A percentile compares a stretch with the other conserved stretches of the same genome.
phyloP scores from a whole-genome alignment of 1,140 invertebrate genomes.

The Rhysida immarginata region DNA sequence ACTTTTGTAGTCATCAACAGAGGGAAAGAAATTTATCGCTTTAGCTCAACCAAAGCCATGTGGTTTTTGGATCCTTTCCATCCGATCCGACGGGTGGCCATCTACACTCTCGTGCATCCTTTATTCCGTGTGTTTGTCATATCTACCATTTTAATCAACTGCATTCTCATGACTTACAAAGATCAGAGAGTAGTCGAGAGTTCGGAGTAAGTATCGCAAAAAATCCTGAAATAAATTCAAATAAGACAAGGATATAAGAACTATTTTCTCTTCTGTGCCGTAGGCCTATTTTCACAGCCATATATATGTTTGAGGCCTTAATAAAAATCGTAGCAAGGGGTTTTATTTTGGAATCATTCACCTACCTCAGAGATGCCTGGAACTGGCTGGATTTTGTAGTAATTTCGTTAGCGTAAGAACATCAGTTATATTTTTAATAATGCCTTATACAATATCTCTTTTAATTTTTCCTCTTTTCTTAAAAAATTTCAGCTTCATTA shows the following conservation, averaged over 20 bases:
- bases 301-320: constrained; percentile 97
- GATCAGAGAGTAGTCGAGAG: constrained; percentile 80
- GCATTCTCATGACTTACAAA: constrained; percentile 95
- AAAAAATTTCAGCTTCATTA: constrained; percentile 72
- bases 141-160: constrained; percentile 92
- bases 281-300: constrained; percentile 98
- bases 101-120: constrained; percentile 95
- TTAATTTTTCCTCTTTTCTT: too few species aligned
- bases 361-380: constrained; percentile 99
- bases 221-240: too few species aligned
- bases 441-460: too few species aligned
- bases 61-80: constrained; percentile 94
- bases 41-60: constrained; percentile 89
- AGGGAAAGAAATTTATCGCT: constrained; percentile 96
- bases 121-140: constrained; percentile 96
- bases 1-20: constrained; percentile 96
- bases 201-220: constrained; percentile 94
- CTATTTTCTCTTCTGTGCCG: constrained; percentile 8
- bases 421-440: too few species aligned
- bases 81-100: constrained; percentile 87
- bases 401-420: constrained; percentile 99
- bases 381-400: constrained; percentile 99
- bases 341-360: constrained; percentile 96
- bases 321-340: constrained; percentile 98
- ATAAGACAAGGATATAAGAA: too few species aligned